phyloP scores from a whole-genome alignment of 2,113 vertebrate genomes.

The Piaya cayana region DNA sequence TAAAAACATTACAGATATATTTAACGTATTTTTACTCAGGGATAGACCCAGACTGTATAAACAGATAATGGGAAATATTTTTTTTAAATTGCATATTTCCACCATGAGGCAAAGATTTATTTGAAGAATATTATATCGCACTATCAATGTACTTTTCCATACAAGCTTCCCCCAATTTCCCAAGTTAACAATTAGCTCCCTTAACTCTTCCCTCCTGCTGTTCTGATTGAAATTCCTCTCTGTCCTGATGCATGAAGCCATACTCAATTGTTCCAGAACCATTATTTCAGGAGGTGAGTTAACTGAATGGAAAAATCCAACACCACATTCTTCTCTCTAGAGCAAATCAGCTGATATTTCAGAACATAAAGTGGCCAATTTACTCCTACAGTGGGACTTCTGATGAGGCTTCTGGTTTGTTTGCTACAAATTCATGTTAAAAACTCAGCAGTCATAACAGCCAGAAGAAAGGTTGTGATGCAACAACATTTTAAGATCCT shows the following conservation, averaged over 20 bases:
- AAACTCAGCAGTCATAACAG: neutral
- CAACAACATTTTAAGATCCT: neutral
- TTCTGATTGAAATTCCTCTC: neutral
- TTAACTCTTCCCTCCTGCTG: neutral
- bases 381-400: neutral
- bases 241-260: neutral
- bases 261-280: neutral
- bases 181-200: neutral
- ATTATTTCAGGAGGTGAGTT: neutral
- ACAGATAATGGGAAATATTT: neutral
- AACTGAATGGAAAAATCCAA: neutral
- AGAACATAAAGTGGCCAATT: neutral
- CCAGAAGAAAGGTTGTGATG: neutral
- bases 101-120: neutral
- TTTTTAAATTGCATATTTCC: neutral
- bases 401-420: neutral
- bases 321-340: neutral
- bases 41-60: neutral
- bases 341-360: neutral
- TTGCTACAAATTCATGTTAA: neutral
- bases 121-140: neutral
- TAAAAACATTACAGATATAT: neutral
- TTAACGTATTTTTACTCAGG: neutral
- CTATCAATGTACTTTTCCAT: neutral
- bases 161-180: neutral